Evolutionary conservation across 53 echinoderm and acorn worm genomes (phyloP), one percentile per base, ranked within the genome.

Genomic region (Paelopatides confundens): DNA sequence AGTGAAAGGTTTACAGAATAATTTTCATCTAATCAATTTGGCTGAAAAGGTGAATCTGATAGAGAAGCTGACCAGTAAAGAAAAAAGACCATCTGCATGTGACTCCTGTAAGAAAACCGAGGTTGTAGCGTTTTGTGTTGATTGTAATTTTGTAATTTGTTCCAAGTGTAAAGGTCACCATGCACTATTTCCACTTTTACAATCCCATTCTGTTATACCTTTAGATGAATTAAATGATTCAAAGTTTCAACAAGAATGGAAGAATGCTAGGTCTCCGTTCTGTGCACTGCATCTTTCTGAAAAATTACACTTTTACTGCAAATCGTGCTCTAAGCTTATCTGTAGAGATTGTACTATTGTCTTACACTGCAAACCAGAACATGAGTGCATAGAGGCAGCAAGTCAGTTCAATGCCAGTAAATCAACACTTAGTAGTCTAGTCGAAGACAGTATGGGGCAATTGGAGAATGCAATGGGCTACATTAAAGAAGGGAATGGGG

Each of bases 311-410:
- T 79, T 79, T 30, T 79, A 51, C 10, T 79, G 79, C 18, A 79
- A 79, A 4, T 51, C 31, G 5, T 79, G 79, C 39, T 31, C 51
- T 9, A 79, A 79, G 21, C 32, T 79, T 4, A 79, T 81, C 10
- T 81, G 81, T 28, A 53, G 81, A 1, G 81, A 81, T 2, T 81
- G 58, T 32, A 81, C 53, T 4, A 31, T 81, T 26, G 32, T 81
- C 5, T n/a, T 29, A 31, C 81, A 81, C 21, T 31, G 31, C 3
- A 50, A 79, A 31, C 79, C 79, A 5, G 79, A 79, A 51, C 79
- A 79, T 29, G 52, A 14, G 4, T 81, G 81, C 34, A 30, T 81
- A 12, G 81, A 81, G 31, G 81, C 81, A 4, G 26, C 81, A 4
- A 46, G 15, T 4, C 54, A 52, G 31, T 32, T 79, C 14, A 14